These are phyloP conservation scores for Nylanderia fulva DNA, from an alignment of 1,140 invertebrate species.

Conservation along the genomic window DNA sequence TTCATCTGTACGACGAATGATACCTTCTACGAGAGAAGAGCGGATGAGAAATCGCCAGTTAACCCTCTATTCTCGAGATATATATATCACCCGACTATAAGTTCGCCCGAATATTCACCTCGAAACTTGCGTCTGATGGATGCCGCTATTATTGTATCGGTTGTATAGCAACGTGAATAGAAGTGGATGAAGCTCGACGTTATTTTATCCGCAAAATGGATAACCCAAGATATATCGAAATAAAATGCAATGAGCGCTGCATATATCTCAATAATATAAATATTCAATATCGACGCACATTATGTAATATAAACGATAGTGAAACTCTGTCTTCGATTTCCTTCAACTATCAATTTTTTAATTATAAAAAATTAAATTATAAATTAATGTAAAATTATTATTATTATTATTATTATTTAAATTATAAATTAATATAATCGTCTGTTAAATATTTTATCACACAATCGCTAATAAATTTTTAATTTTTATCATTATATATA, in stretches of 20 bases:
- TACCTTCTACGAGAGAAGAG: constrained; percentile 1
- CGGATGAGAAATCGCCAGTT: constrained; percentile 24
- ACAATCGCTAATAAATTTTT: no score
- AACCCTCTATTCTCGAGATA: background rate
- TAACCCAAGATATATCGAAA: background rate
- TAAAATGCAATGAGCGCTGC: no score
- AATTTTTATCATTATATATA: no score
- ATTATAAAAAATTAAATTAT: no score
- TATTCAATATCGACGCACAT: background rate
- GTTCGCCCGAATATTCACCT: background rate
- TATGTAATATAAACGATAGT: background rate
- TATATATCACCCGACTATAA: background rate
- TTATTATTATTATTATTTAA: no score
- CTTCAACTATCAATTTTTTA: background rate
- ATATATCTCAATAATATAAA: no score
- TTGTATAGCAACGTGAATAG: background rate
- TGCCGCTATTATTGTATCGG: constrained; percentile 6
- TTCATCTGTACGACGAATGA: background rate
- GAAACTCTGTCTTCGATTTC: background rate
- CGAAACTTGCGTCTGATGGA: constrained; percentile 19
- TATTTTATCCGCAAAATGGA: background rate
- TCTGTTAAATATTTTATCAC: no score
- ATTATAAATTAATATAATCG: no score
- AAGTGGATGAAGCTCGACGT: background rate
- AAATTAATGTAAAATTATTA: no score